Evolutionary conservation across 2,888 invertebrate species (phyloP).

Genomic region (Zaprionus bogoriensis): DNA sequence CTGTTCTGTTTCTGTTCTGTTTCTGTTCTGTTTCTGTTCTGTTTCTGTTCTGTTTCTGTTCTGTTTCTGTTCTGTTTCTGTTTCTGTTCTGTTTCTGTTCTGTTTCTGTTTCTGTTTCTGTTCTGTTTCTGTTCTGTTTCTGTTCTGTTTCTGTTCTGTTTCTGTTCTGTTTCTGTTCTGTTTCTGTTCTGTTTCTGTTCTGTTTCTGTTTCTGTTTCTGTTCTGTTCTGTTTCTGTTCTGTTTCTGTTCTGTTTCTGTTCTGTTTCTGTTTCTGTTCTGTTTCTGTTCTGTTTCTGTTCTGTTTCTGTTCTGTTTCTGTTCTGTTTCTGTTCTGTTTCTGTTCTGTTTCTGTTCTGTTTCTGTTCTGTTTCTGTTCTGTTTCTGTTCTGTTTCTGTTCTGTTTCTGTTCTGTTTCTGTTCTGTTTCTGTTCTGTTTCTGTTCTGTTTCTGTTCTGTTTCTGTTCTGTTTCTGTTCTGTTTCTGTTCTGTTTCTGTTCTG

Average conservation of each 20-base stretch:
- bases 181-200: background rate
- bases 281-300: too few species aligned
- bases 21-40: background rate
- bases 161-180: too few species aligned
- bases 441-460: too few species aligned
- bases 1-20: too few species aligned
- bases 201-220: too few species aligned
- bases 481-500: too few species aligned
- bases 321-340: background rate
- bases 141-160: too few species aligned
- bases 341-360: too few species aligned
- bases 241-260: background rate
- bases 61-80: background rate
- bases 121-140: background rate
- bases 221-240: background rate
- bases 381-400: too few species aligned
- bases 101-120: too few species aligned
- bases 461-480: background rate
- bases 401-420: background rate
- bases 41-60: too few species aligned
- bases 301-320: background rate
- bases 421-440: background rate
- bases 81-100: background rate
- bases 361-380: background rate
- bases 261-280: too few species aligned